Conservation (phyloP, 2,888 invertebrate species). For the Trichopoda pennipes region DNA sequence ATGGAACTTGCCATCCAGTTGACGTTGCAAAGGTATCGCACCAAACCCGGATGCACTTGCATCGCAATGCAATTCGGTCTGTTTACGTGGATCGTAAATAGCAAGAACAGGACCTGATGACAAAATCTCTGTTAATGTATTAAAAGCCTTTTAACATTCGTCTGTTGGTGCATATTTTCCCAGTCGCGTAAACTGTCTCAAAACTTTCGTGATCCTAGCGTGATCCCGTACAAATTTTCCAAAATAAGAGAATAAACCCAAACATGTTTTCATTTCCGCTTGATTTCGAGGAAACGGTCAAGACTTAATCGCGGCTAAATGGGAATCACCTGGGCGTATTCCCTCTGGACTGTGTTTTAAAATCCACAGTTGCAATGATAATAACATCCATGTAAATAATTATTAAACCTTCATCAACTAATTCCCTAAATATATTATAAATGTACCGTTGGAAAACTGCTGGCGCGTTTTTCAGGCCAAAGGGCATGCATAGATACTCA, state of each 20-base stretch:
- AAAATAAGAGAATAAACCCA: conserved; percentile 30
- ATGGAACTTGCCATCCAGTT: conserved; percentile 25
- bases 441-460: conserved; percentile 36
- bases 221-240: conserved; percentile 25
- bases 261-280: conserved; percentile 24
- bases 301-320: conserved; percentile 42
- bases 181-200: conserved; percentile 22
- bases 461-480: conserved; percentile 17
- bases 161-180: conserved; percentile 22
- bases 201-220: conserved; percentile 31
- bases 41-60: conserved; percentile 53
- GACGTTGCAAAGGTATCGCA: conserved; percentile 37
- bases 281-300: conserved; percentile 36
- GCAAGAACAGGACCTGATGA: conserved; percentile 16
- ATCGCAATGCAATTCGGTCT: conserved; percentile 49
- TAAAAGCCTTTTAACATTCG: conserved; percentile 39
- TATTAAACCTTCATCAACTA: conserved; percentile 31
- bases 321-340: conserved; percentile 47
- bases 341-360: conserved; percentile 40
- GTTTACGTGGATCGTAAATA: conserved; percentile 11
- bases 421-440: conserved; percentile 46
- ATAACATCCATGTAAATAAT: conserved; percentile 49
- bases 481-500: conserved; percentile 25
- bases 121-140: conserved; percentile 61
- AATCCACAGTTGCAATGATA: conserved; percentile 37